phyloP scores from a whole-genome alignment of 2,113 vertebrate genomes.

The Myanophis thanlyinensis region DNA sequence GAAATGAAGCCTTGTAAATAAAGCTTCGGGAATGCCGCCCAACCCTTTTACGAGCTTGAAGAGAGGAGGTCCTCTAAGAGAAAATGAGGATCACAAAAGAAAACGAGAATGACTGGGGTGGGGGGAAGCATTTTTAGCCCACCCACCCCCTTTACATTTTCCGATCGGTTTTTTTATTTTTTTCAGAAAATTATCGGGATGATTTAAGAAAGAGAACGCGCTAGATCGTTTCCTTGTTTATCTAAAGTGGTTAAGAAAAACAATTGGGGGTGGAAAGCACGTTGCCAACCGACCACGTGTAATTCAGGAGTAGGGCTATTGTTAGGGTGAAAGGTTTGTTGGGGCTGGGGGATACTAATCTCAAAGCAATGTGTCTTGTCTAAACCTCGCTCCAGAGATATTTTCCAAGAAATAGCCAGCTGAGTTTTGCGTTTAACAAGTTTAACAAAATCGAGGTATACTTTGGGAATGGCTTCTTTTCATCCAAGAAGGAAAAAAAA shows the following conservation, averaged over 20 bases:
- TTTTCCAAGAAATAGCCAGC: neutral
- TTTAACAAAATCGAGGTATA: neutral
- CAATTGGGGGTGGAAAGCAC: too few relatives aligned
- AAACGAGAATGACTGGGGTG: neutral
- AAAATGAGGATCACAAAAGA: too few relatives aligned
- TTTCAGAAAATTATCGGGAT: neutral
- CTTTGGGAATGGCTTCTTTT: too few relatives aligned
- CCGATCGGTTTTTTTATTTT: neutral
- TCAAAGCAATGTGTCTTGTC: neutral
- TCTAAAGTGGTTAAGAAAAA: neutral
- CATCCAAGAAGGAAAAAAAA: neutral
- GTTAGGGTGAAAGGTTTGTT: neutral
- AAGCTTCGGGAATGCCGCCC: neutral
- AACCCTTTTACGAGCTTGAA: neutral
- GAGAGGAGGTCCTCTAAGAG: neutral
- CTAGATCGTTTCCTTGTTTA: too few relatives aligned
- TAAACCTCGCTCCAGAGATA: neutral
- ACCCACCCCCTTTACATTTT: neutral
- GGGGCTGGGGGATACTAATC: too few relatives aligned
- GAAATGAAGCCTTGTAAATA: neutral
- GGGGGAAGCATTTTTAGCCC: neutral
- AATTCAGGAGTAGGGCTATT: neutral
- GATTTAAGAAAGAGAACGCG: neutral
- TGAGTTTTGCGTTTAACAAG: neutral
- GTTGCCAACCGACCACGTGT: neutral